Base-by-base conservation (phyloP, 2,113 vertebrate species). In the Rhabdornis inornatus region DNA sequence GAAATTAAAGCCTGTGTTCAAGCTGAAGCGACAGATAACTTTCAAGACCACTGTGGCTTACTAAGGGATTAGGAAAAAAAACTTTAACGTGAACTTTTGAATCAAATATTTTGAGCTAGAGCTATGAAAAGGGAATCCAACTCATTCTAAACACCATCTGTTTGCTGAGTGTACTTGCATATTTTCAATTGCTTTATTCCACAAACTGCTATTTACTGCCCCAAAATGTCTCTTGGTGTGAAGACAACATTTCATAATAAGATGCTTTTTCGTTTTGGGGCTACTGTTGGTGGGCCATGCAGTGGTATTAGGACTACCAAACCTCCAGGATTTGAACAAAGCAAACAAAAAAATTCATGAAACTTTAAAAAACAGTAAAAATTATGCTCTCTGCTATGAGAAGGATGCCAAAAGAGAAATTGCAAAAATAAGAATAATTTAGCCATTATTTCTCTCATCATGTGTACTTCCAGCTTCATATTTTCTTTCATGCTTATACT, bases 171-270 rank as follows among this genome's bases (percentile, higher is more conserved):
- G 28, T 42, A 83, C 71, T 87, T 89, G 70, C 49, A 24, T 76
- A 45, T 76, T 95, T 94, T 90, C 70, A 71, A 83, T 83, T 83
- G 39, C 42, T 92, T 74, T 68, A 57, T 74, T 89, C n/a, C 60
- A 94, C 79, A 87, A 90, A 81, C 42, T 66, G 87, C 90, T 84
- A 82, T 95, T 88, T 92, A 60, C 59, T 95, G 89, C 37, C 65
- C 52, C 77, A 50, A 79, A 50, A 92, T 15, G 60, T 83, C 77
- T 80, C 66, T 85, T 60, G 42, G 85, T 95, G 74, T 91, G 89
- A 94, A 92, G 90, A 90, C 63, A 96, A 81, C 61, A 79, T 97
- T 75, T 61, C n/a, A 31, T 93, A 59, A 89, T 89, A 87, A 77
- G 10, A 77, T 42, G 39, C 39, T 94, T 97, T 94, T 96, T 28